These are phyloP conservation scores for Plutomurus gul DNA, from an alignment of 1,140 invertebrate species.

Conservation along the genomic window DNA sequence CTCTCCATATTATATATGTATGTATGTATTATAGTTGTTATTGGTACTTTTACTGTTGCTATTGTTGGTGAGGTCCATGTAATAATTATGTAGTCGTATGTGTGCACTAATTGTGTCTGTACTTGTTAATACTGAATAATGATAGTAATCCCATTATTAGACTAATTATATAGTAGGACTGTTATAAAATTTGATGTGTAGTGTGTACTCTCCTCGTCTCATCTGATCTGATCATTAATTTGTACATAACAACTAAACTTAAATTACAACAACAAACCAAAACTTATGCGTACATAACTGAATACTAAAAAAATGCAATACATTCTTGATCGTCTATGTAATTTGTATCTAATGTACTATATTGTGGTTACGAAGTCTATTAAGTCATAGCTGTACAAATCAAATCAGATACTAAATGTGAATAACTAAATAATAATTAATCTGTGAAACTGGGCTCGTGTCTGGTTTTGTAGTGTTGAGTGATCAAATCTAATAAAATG, in stretches of 20 bases:
- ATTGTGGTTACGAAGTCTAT: not conserved
- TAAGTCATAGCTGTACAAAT: not conserved
- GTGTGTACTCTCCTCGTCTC: not conserved
- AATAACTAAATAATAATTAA: slow-evolving; percentile 2
- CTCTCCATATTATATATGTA: too few relatives aligned
- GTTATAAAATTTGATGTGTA: not conserved
- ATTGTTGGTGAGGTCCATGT: slow-evolving; percentile 16
- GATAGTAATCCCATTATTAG: not conserved
- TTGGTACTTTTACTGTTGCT: not conserved
- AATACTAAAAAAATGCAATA: too few relatives aligned
- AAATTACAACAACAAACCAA: too few relatives aligned
- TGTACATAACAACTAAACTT: not conserved
- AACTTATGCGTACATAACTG: too few relatives aligned
- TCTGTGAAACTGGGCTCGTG: not conserved
- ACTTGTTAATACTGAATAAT: not conserved
- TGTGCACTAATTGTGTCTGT: not conserved
- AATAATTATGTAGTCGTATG: not conserved
- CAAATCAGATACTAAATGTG: not conserved
- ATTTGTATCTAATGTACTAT: not conserved
- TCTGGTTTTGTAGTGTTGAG: not conserved
- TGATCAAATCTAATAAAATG: not conserved
- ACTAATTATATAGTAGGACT: not conserved
- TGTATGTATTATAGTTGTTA: too few relatives aligned
- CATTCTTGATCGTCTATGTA: too few relatives aligned
- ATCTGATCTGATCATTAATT: slow-evolving; percentile 7